Conservation (phyloP, 1,140 invertebrate genomes). For the Pachyrhynchus sulphureomaculatus region DNA sequence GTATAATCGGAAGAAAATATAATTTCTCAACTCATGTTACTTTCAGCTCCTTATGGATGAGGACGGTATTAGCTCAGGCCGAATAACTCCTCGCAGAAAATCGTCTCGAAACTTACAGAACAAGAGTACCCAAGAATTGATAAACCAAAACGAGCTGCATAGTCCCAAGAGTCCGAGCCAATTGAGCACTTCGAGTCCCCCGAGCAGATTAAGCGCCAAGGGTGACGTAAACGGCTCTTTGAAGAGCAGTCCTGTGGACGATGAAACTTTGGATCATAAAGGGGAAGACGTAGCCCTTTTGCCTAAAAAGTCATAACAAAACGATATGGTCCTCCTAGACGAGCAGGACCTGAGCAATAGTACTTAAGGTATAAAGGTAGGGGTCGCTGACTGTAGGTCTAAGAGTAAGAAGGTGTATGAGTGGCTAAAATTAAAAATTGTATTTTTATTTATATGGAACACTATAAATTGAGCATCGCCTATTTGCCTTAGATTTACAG, state of each 20-base stretch:
- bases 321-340: slow-evolving; percentile 24
- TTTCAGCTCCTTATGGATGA: slow-evolving; percentile 40
- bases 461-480: background rate
- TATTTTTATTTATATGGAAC: background rate
- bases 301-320: slow-evolving; percentile 48
- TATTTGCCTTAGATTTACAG: background rate
- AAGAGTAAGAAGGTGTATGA: background rate
- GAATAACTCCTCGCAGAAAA: slow-evolving; percentile 37
- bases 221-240: slow-evolving; percentile 42
- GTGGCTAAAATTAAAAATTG: background rate
- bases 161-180: slow-evolving; percentile 40
- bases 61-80: slow-evolving; percentile 37
- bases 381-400: background rate
- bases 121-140: slow-evolving; percentile 25
- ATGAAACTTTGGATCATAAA: slow-evolving; percentile 29
- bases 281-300: slow-evolving; percentile 45
- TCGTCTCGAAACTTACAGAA: slow-evolving; percentile 37
- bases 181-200: slow-evolving; percentile 39
- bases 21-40: too few relatives aligned
- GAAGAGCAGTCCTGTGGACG: slow-evolving; percentile 38
- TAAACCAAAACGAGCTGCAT: slow-evolving; percentile 19
- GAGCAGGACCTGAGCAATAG: slow-evolving; percentile 10
- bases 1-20: too few relatives aligned
- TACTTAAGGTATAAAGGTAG: slow-evolving; percentile 15
- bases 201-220: slow-evolving; percentile 32